Percentiles rank a stretch among this genome's conserved stretches.
These are phyloP conservation scores for Teleopsis dalmanni DNA, from an alignment of 1,140 invertebrate species.

Conservation along the genomic window DNA sequence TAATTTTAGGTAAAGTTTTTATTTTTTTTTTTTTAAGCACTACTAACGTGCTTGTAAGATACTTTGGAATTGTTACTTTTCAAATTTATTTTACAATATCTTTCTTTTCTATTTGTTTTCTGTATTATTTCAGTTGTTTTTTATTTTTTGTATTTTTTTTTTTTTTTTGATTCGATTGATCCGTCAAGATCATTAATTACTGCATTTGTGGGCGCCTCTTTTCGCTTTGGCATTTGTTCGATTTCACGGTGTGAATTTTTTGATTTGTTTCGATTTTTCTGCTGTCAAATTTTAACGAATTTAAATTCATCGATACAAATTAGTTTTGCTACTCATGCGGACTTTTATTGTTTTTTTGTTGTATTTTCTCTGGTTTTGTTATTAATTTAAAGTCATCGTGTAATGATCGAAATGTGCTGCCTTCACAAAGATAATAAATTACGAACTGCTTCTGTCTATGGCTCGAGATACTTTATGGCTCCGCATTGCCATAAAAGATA, in stretches of 20 bases:
- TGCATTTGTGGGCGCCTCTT: conserved; percentile 12
- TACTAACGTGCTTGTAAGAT: too few relatives aligned
- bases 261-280: conserved; percentile 4
- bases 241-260: conserved; percentile 16
- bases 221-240: conserved; percentile 11
- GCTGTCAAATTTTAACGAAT: conserved; percentile 4
- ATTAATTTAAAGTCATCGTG: conserved; percentile 7
- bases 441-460: too few relatives aligned
- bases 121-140: neutral
- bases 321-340: conserved; percentile 15
- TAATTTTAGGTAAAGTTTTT: too few relatives aligned
- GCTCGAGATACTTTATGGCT: too few relatives aligned
- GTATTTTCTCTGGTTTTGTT: neutral
- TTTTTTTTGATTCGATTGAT: neutral
- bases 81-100: neutral
- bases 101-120: neutral
- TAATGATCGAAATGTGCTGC: conserved; percentile 7
- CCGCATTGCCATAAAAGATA: too few relatives aligned
- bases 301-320: conserved; percentile 12
- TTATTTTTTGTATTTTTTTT: neutral
- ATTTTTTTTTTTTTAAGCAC: too few relatives aligned
- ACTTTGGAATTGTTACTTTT: neutral
- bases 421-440: conserved; percentile 10
- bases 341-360: conserved; percentile 3
- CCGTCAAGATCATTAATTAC: conserved; percentile 13